Percentiles rank a stretch among this genome's conserved stretches.
Conservation (phyloP, 2,797 vertebrate genomes). For the Varecia variegata region DNA sequence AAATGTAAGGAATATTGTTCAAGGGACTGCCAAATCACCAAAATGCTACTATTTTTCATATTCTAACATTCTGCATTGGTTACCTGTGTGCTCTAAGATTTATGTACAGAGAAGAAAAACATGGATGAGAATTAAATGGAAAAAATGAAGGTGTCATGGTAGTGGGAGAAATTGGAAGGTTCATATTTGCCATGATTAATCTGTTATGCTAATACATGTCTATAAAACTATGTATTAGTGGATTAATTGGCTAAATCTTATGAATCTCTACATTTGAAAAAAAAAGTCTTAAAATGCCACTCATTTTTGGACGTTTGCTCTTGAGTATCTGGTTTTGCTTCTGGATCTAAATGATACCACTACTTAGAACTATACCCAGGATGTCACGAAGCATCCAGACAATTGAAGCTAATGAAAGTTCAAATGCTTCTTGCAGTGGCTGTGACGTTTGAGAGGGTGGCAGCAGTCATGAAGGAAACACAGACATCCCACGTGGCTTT, state of each 20-base stretch:
- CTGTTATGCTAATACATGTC: background rate
- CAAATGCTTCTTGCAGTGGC: too few species aligned
- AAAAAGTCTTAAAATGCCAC: background rate
- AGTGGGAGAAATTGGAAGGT: background rate
- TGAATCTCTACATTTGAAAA: background rate
- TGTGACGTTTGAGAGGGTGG: background rate
- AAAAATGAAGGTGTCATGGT: background rate
- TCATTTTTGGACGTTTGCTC: background rate
- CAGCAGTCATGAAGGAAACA: rapidly evolving
- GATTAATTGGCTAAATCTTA: background rate
- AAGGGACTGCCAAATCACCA: background rate
- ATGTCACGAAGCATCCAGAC: rapidly evolving
- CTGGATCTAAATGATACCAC: background rate
- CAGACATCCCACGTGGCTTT: background rate
- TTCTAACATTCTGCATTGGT: background rate
- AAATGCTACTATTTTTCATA: background rate
- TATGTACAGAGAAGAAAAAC: background rate
- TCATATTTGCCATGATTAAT: background rate
- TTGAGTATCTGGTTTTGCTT: background rate
- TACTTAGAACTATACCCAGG: background rate
- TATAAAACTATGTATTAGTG: background rate
- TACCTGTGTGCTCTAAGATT: background rate
- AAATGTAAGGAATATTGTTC: background rate
- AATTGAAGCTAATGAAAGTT: background rate
- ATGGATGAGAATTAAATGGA: background rate